phyloP scores from a whole-genome alignment of 2,888 invertebrate genomes.

The Habrosyne pyritoides region DNA sequence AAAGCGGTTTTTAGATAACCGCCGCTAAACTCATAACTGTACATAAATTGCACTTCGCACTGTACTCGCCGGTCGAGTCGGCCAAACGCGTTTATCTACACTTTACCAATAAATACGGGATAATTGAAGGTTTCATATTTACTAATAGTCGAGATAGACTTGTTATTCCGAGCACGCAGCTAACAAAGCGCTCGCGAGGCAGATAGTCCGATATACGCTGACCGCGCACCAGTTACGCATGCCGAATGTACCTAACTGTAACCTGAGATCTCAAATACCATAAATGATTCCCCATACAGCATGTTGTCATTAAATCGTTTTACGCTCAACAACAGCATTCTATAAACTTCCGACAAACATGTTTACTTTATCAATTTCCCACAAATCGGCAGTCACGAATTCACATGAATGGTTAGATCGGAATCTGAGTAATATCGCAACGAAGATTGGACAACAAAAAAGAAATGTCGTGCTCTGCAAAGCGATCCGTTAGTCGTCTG shows the following conservation, averaged over 20 bases:
- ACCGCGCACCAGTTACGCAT: slow-evolving; percentile 56
- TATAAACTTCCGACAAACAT: slow-evolving; percentile 45
- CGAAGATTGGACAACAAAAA: slow-evolving; percentile 31
- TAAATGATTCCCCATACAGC: slow-evolving; percentile 64
- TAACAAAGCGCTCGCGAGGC: slow-evolving; percentile 75
- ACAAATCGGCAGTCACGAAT: slow-evolving; percentile 67
- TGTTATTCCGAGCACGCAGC: slow-evolving; percentile 75
- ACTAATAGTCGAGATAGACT: slow-evolving; percentile 69
- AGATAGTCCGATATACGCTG: slow-evolving; percentile 61
- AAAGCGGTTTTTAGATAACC: slow-evolving; percentile 38
- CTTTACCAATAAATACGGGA: slow-evolving; percentile 52
- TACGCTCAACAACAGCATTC: slow-evolving; percentile 41
- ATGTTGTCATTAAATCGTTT: slow-evolving; percentile 58
- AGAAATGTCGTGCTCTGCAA: slow-evolving; percentile 23
- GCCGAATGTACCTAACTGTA: slow-evolving; percentile 72
- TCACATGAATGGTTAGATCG: slow-evolving; percentile 51
- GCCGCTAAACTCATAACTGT: slow-evolving; percentile 34
- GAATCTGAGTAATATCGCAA: slow-evolving; percentile 33
- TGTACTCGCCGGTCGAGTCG: slow-evolving; percentile 17
- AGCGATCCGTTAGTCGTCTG: slow-evolving; percentile 16
- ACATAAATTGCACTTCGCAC: slow-evolving; percentile 40
- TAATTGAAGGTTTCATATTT: slow-evolving; percentile 71
- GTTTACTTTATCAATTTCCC: slow-evolving; percentile 51
- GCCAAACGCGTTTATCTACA: slow-evolving; percentile 24
- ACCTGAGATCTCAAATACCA: slow-evolving; percentile 43